These are phyloP conservation scores for Notoglanidium macrostoma DNA, from an alignment of 2,797 vertebrate species.

Conservation along the genomic window DNA sequence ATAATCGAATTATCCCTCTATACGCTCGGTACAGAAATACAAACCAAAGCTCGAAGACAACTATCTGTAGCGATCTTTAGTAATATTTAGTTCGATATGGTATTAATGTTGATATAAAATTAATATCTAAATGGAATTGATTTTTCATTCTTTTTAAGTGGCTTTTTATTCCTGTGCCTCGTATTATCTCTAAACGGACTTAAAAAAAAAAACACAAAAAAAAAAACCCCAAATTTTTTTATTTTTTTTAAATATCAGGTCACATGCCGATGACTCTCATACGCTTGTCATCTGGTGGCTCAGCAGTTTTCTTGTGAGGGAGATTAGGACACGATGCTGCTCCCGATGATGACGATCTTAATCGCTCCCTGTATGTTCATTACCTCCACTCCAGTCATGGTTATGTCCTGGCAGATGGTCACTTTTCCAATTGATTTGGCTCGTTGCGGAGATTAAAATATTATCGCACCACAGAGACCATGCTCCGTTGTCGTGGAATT, in stretches of 20 bases:
- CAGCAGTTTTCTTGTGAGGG: conserved; percentile 48
- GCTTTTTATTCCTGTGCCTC: not conserved
- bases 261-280: conserved; percentile 51
- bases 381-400: conserved; percentile 78
- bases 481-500: conserved; percentile 78
- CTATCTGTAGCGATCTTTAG: not conserved
- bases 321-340: conserved; percentile 58
- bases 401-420: conserved; percentile 84
- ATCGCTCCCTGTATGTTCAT: conserved; percentile 78
- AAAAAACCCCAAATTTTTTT: conserved; percentile 33
- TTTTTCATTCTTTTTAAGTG: not conserved
- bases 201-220: too few relatives aligned
- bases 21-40: not conserved
- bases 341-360: conserved; percentile 68
- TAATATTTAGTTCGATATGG: not conserved
- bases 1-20: conserved; percentile 38
- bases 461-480: conserved; percentile 79
- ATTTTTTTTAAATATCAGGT: conserved; percentile 35
- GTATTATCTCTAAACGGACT: conserved; percentile 38
- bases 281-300: conserved; percentile 59
- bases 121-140: too few relatives aligned
- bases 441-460: conserved; percentile 84
- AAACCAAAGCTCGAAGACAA: not conserved
- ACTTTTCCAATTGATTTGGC: conserved; percentile 87
- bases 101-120: not conserved